Percentiles rank a stretch among this genome's conserved stretches.
Conservation (phyloP, 2,797 vertebrate species). For the Poeciliopsis infans region DNA sequence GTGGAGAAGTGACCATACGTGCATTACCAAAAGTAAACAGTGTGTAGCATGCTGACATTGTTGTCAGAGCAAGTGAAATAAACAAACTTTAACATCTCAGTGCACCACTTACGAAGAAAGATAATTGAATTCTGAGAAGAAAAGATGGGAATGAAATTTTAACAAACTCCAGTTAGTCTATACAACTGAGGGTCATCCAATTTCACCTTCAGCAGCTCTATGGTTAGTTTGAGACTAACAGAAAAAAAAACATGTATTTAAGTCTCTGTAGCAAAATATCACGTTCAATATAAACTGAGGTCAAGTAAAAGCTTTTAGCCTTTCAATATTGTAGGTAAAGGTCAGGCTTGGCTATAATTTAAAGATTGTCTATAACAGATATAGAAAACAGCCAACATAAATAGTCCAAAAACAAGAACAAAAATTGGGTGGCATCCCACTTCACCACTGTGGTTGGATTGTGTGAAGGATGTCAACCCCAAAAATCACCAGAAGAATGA, state of each 20-base stretch:
- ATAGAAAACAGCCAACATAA: conserved; percentile 34
- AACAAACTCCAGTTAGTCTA: conserved; percentile 11
- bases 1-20: conserved; percentile 26
- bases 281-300: conserved; percentile 46
- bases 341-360: conserved; percentile 51
- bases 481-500: not conserved
- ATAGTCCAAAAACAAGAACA: conserved; percentile 25
- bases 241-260: not conserved
- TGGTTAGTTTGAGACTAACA: not conserved
- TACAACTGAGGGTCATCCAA: conserved; percentile 17
- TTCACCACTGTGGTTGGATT: conserved; percentile 32
- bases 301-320: conserved; percentile 30
- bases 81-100: conserved; percentile 37
- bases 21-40: conserved; percentile 11
- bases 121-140: conserved; percentile 21
- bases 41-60: conserved; percentile 4
- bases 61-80: conserved; percentile 36
- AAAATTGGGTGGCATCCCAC: conserved; percentile 17
- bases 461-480: conserved; percentile 33
- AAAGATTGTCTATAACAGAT: conserved; percentile 62
- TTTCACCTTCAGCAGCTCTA: conserved; percentile 6
- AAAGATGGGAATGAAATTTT: conserved; percentile 20
- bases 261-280: conserved; percentile 23
- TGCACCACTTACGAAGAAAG: conserved; percentile 33
- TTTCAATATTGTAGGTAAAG: conserved; percentile 44